These are phyloP conservation scores for Pristionchus exspectatus DNA, from an alignment of 2,888 invertebrate species.

Conservation along the genomic window DNA sequence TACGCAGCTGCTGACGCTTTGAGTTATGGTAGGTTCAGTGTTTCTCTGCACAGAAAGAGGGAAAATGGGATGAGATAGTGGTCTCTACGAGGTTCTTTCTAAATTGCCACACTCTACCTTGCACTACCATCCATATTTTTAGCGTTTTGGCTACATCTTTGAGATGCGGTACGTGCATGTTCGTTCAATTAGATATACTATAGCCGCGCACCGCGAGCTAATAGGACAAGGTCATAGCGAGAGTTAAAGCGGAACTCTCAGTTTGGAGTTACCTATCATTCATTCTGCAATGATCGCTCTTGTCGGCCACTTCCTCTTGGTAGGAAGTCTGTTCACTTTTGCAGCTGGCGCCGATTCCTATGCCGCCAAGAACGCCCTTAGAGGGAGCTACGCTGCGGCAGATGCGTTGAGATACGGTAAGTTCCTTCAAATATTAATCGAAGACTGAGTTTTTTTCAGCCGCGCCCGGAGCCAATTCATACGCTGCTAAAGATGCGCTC, in stretches of 20 bases:
- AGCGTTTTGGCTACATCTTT: background rate
- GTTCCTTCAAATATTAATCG: background rate
- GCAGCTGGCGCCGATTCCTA: background rate
- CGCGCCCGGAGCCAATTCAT: background rate
- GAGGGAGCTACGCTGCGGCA: background rate
- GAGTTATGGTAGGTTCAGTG: background rate
- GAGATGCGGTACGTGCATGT: background rate
- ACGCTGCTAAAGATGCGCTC: background rate
- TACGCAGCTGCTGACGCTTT: background rate
- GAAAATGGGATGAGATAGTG: no score
- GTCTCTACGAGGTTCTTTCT: no score
- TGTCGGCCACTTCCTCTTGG: no score
- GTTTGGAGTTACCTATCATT: no score
- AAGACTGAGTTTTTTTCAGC: background rate
- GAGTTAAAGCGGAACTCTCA: no score
- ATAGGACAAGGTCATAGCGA: no score
- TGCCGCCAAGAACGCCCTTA: background rate
- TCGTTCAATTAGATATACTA: no score
- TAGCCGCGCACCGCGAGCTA: no score
- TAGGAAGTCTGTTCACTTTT: background rate
- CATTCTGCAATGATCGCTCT: no score
- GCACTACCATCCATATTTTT: no score
- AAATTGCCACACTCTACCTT: no score
- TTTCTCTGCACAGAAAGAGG: no score
- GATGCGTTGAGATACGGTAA: constrained; percentile 2